Conservation (phyloP, 2,113 vertebrate genomes). For the Trichechus manatus region DNA sequence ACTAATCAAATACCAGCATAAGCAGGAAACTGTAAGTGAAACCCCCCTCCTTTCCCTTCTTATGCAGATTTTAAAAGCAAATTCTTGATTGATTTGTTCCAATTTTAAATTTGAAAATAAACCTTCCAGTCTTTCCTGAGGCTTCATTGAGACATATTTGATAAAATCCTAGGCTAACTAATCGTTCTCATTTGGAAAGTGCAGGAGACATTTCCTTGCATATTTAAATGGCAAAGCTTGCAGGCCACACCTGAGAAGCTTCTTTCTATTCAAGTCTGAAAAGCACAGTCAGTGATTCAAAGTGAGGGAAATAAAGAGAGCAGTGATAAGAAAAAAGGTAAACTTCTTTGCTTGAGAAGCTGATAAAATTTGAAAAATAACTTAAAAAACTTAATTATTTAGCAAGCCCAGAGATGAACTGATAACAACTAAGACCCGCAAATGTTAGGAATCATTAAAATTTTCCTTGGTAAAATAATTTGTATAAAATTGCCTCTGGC, state of each 20-base stretch:
- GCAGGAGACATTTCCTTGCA: not conserved
- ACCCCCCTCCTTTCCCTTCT: not conserved
- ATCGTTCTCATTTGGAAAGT: not conserved
- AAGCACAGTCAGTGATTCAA: slow-evolving; percentile 26
- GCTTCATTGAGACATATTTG: not conserved
- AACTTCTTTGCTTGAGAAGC: slow-evolving; percentile 33
- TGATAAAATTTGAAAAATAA: slow-evolving; percentile 39
- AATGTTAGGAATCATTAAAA: not conserved
- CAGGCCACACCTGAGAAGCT: not conserved
- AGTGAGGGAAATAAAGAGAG: not conserved
- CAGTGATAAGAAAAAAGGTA: not conserved
- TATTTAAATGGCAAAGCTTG: slow-evolving; percentile 20
- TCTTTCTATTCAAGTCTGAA: slow-evolving; percentile 27
- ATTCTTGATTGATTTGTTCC: not conserved
- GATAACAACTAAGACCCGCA: not conserved
- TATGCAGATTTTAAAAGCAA: not conserved
- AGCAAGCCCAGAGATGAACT: slow-evolving; percentile 27
- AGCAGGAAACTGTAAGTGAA: slow-evolving; percentile 18
- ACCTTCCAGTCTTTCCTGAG: slow-evolving; percentile 4
- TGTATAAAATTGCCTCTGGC: slow-evolving; percentile 7
- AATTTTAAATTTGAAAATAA: slow-evolving; percentile 61
- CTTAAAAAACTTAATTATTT: slow-evolving; percentile 39
- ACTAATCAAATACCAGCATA: not conserved
- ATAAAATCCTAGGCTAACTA: slow-evolving; percentile 11
- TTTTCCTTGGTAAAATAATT: slow-evolving; percentile 59